phyloP scores from a whole-genome alignment of 2,797 vertebrate genomes.

The Catostomus latipinnis region DNA sequence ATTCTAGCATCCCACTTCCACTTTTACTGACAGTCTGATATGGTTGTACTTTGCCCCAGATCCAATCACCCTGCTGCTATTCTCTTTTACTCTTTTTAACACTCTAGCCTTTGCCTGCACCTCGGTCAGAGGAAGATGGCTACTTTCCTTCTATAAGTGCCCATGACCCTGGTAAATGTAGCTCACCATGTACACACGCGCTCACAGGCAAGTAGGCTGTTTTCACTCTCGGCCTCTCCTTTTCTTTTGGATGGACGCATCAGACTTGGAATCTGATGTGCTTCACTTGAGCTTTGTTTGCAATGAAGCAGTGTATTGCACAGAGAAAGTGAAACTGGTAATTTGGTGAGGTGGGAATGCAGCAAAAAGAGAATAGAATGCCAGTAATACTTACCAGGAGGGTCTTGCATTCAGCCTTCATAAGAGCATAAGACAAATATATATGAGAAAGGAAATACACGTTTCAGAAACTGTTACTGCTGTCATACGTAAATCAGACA shows the following conservation, averaged over 20 bases:
- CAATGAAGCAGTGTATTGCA: background rate
- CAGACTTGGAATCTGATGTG: slow-evolving; percentile 23
- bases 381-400: background rate
- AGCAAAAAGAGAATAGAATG: background rate
- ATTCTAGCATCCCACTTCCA: slow-evolving; percentile 23
- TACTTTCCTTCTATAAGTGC: slow-evolving; percentile 6
- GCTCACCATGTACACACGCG: slow-evolving; percentile 12
- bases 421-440: too few species aligned
- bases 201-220: slow-evolving; percentile 14
- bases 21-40: slow-evolving; percentile 30
- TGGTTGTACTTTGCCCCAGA: slow-evolving; percentile 35
- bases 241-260: slow-evolving; percentile 16
- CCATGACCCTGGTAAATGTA: slow-evolving; percentile 27
- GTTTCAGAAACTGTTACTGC: background rate
- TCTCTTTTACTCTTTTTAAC: slow-evolving; percentile 20
- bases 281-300: slow-evolving; percentile 27
- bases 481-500: too few species aligned
- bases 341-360: background rate
- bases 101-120: slow-evolving; percentile 6
- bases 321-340: background rate
- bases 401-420: too few species aligned
- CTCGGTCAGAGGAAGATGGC: slow-evolving; percentile 12
- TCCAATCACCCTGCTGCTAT: slow-evolving; percentile 47
- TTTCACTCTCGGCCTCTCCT: slow-evolving; percentile 10
- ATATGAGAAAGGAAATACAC: background rate